Percentiles rank a stretch among this genome's conserved stretches.
Conservation (phyloP, 2,113 vertebrate genomes). For the Neomonachus schauinslandi region DNA sequence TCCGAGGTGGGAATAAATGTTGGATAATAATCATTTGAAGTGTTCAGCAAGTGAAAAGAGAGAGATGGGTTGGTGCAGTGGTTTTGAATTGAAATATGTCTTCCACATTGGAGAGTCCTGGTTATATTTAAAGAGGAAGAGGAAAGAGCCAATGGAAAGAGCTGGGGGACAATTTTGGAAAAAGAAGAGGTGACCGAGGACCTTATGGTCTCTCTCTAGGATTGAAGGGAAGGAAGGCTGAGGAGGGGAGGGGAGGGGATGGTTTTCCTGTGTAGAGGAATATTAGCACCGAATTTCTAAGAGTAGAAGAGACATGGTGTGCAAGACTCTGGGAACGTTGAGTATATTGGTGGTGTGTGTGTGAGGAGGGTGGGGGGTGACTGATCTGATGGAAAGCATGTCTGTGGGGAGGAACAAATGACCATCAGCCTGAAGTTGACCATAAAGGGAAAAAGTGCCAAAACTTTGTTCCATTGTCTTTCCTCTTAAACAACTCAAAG, state of each 20-base stretch:
- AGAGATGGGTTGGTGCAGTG: not conserved
- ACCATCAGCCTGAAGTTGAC: not conserved
- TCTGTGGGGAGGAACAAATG: not conserved
- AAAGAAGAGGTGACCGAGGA: not conserved
- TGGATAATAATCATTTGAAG: not conserved
- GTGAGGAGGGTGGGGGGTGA: fast-evolving
- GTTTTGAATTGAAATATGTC: not conserved
- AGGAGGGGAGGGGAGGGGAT: not conserved
- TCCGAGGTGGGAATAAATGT: not conserved
- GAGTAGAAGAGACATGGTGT: not conserved
- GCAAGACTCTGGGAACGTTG: not conserved
- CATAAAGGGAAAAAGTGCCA: not conserved
- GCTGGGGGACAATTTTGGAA: not conserved
- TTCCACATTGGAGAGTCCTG: not conserved
- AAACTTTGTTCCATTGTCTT: not conserved
- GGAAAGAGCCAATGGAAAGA: not conserved
- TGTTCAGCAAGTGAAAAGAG: not conserved
- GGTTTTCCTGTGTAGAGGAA: not conserved
- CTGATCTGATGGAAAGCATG: not conserved
- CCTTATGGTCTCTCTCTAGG: not conserved
- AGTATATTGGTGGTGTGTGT: not conserved
- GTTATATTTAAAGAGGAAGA: not conserved
- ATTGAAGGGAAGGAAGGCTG: not conserved
- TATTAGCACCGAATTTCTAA: not conserved
- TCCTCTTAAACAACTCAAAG: not conserved